These are phyloP conservation scores for Eristalinus sepulchralis DNA, from an alignment of 2,888 invertebrate species.

Conservation along the genomic window DNA sequence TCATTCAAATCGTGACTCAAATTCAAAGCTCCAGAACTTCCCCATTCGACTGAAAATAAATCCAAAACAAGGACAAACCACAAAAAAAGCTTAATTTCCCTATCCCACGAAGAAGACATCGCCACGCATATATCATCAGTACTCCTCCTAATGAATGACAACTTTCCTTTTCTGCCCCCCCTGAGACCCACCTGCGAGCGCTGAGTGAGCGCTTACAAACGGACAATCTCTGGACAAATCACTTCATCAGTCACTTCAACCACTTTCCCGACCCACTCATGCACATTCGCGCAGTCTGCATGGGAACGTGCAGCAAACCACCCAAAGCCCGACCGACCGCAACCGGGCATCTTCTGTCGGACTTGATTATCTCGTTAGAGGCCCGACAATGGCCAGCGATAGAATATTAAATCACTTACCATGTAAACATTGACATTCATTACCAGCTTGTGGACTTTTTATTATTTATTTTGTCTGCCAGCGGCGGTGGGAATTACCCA, in stretches of 20 bases:
- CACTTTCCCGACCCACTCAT: slow-evolving; percentile 28
- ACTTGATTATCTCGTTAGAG: slow-evolving; percentile 70
- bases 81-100: neutral
- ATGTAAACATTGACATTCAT: slow-evolving; percentile 73
- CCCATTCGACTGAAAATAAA: neutral
- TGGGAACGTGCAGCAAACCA: neutral
- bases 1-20: neutral
- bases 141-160: slow-evolving; percentile 49
- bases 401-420: slow-evolving; percentile 72
- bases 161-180: slow-evolving; percentile 52
- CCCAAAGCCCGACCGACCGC: neutral
- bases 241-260: slow-evolving; percentile 58
- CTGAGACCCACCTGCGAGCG: slow-evolving; percentile 13
- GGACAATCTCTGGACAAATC: slow-evolving; percentile 48
- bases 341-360: slow-evolving; percentile 32
- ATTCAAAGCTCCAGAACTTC: neutral
- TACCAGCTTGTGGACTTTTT: slow-evolving; percentile 69
- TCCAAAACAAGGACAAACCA: neutral
- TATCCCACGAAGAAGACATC: neutral
- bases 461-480: slow-evolving; percentile 63
- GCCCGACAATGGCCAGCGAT: slow-evolving; percentile 67
- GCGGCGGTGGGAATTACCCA: slow-evolving; percentile 44
- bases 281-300: neutral
- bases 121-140: slow-evolving; percentile 35
- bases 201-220: slow-evolving; percentile 39